A percentile compares a stretch with the other conserved stretches of the same genome.
Evolutionary conservation across 2,888 invertebrate species (phyloP).

Genomic region (Phrixothrix hirtus): DNA sequence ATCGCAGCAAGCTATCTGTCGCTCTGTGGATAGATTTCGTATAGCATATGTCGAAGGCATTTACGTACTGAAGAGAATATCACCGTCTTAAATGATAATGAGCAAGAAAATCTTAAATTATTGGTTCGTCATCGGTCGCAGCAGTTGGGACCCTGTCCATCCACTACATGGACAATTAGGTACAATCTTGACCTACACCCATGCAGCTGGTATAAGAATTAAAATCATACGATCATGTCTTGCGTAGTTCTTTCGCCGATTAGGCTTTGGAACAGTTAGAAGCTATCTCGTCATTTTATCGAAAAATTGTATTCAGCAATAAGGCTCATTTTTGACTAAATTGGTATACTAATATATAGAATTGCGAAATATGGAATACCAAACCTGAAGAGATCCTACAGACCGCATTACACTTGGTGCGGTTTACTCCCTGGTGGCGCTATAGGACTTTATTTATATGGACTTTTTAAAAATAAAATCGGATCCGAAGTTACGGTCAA

Average conservation of each 20-base stretch:
- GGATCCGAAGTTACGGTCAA: too few species aligned
- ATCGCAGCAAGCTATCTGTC: too few species aligned
- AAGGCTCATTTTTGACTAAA: not conserved
- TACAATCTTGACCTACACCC: constrained; percentile 1
- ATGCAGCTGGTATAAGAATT: not conserved
- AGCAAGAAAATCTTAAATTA: not conserved
- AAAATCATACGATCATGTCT: not conserved
- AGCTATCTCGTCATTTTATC: not conserved
- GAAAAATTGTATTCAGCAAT: not conserved
- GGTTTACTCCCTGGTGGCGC: too few species aligned
- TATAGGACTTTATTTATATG: too few species aligned
- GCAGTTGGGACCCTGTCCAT: too few species aligned
- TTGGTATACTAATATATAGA: too few species aligned
- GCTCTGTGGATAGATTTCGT: too few species aligned
- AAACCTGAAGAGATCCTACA: too few species aligned
- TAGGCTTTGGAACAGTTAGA: not conserved
- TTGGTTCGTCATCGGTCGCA: not conserved
- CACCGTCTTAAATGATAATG: not conserved
- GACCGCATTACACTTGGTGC: too few species aligned
- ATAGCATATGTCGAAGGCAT: not conserved
- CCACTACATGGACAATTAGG: not conserved
- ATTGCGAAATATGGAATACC: too few species aligned
- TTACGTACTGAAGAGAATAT: not conserved
- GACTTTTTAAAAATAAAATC: too few species aligned
- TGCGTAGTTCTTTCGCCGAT: not conserved